Evolutionary conservation across 2,797 vertebrate species (phyloP), one percentile per base, ranked within the genome.

Genomic region (Margarornis squamiger): DNA sequence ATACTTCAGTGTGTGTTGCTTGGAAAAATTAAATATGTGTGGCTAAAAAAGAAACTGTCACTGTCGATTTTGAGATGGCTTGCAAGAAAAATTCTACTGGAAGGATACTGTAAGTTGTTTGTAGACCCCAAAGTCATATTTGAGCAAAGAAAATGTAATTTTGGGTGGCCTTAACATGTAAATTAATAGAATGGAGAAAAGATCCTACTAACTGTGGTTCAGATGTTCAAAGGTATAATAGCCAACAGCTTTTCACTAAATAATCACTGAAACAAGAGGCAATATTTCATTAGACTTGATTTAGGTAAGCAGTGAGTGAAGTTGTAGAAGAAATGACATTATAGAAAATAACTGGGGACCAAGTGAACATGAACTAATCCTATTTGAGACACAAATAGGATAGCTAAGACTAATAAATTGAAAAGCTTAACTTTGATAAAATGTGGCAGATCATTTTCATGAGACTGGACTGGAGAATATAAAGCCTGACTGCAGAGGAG

Each of bases 371-470:
- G 29, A 79, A 54, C 45, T 61, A 90, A 93, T 92, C 43, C n/a
- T 14, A 38, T 92, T 74, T 87, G 36, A 86, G 41, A 74, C 41
- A 74, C 36, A 90, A 89, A 63, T 63, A 87, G 67, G 48, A 85
- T 49, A 92, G 45, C 26, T 74, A 83, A 90, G 61, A 58, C 82
- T 71, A 91, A 65, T 68, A 91, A 68, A 91, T 70, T 88, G 66
- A 72, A 77, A 93, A 88, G 10, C 49, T 77, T 91, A 86, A 83
- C 29, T 83, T 63, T 88, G 72, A 80, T 93, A 78, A 92, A 92
- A 78, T 70, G 71, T 86, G 38, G 48, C 27, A 86, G 78, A 71
- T 86, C 1, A 61, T 61, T 92, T 92, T 92, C 6, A 3, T 78
- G 68, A 78, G 75, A 17, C 18, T 61, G 17, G 30, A 21, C 30